These are phyloP conservation scores for Gymnobelideus leadbeateri DNA, from an alignment of 2,113 vertebrate species.

Conservation along the genomic window DNA sequence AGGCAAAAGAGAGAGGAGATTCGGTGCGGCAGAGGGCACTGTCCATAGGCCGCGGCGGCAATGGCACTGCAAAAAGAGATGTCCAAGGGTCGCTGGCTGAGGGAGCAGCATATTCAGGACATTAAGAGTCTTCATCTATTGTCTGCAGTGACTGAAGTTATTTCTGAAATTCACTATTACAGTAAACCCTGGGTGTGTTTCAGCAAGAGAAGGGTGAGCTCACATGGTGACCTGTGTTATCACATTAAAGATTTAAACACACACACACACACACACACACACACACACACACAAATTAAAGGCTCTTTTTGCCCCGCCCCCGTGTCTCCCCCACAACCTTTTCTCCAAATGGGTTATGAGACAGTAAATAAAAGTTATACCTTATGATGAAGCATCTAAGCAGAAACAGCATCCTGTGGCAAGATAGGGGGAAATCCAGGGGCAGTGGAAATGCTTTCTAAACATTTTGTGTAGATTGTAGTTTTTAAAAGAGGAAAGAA, in stretches of 20 bases:
- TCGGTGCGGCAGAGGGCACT: conserved; percentile 36
- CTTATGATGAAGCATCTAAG: background rate
- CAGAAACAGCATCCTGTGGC: background rate
- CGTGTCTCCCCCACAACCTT: conserved; percentile 25
- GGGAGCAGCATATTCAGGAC: fast-evolving
- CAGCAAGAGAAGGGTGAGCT: background rate
- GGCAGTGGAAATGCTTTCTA: background rate
- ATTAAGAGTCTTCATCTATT: background rate
- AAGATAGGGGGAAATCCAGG: fast-evolving
- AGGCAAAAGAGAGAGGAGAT: background rate
- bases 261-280: background rate
- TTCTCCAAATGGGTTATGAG: background rate
- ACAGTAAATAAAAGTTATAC: background rate
- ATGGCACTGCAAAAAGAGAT: background rate
- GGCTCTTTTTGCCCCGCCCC: background rate
- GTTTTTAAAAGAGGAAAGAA: background rate
- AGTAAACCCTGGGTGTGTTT: background rate
- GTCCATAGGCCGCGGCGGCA: conserved; percentile 7
- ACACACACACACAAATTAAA: background rate
- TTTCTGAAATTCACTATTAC: conserved; percentile 9
- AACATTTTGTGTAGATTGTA: fast-evolving
- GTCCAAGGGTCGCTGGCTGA: background rate
- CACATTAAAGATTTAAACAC: conserved; percentile 52
- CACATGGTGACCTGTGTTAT: conserved; percentile 20
- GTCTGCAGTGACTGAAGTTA: background rate